Evolutionary conservation across 1,140 invertebrate genomes (phyloP), one percentile per base, ranked within the genome.

Genomic region (Vanessa atalanta): DNA sequence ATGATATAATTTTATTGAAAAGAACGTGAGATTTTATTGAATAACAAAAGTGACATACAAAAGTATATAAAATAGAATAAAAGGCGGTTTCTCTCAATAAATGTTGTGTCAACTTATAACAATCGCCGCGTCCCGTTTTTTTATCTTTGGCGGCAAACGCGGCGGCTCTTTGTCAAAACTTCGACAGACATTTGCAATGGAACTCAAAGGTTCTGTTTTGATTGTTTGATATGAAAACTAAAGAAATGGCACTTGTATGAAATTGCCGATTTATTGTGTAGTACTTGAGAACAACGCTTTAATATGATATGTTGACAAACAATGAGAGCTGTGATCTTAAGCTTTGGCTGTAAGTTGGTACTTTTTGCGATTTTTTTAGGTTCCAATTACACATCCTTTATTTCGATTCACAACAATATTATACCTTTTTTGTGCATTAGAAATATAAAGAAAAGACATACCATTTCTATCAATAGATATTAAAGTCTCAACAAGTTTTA

Each of bases 201-300:
- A 79, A 82, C 77, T 82, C 79, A 74, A 74, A 72, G 75, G 78
- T 85, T 85, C 73, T 89, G 80, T 90, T 91, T 88, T 91, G 88
- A 91, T 89, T 86, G 82, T 90, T 84, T 82, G 84, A 90, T 88
- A 88, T 74, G 76, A 80, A 88, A 85, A 87, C 82, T 80, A 84
- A 83, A 86, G 82, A 83, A 74, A 80, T 77, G 76, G 79, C 81
- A 86, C 84, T 88, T 86, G 78, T 85, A 74, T 76, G 72, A 84
- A 83, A 82, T 75, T 82, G 83, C 70, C 82, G 83, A 85, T 77
- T 85, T 79, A 83, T 75, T 76, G 73, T 76, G 78, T 69, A 65
- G 65, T 65, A 37, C 31, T 72, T 55, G 53, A 51, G 67, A 65
- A 70, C 60, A 66, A 75, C 70, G 68, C 16, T 43, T 75, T 75